phyloP scores from a whole-genome alignment of 30 jellyfish, hydroid and myxozoan genomes.

The Hydractinia symbiolongicarpus region DNA sequence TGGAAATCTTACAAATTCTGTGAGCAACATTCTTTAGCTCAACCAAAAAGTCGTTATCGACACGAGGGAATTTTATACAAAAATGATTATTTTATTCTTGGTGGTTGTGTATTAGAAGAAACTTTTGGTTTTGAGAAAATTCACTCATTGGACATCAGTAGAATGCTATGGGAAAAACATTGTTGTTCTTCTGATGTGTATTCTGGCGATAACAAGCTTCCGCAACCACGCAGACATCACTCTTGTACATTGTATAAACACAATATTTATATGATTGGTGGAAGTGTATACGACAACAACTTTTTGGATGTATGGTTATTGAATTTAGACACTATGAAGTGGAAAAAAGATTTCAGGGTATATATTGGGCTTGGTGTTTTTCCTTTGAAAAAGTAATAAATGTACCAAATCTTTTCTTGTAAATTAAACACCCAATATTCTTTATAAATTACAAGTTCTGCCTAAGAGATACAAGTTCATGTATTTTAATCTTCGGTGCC shows the following conservation, averaged over 20 bases:
- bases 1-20: conserved; percentile 39
- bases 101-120: conserved; percentile 38
- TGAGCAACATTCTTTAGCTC: not conserved
- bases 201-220: conserved; percentile 24
- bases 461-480: too few relatives aligned
- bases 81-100: conserved; percentile 47
- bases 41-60: conserved; percentile 59
- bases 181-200: not conserved
- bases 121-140: conserved; percentile 23
- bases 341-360: conserved; percentile 51
- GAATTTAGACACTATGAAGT: conserved; percentile 25
- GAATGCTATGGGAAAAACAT: too few relatives aligned
- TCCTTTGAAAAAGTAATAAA: not conserved
- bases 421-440: too few relatives aligned
- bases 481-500: too few relatives aligned
- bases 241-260: conserved; percentile 52
- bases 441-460: too few relatives aligned
- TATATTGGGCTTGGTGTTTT: not conserved
- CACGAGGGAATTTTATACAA: conserved; percentile 52
- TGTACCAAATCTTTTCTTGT: not conserved
- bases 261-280: conserved; percentile 65
- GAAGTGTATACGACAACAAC: conserved; percentile 17
- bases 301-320: conserved; percentile 57
- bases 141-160: not conserved
- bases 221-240: conserved; percentile 58